Evolutionary conservation across 2,888 invertebrate genomes (phyloP), one percentile per base, ranked within the genome.

Genomic region (Polydesmus complanatus): DNA sequence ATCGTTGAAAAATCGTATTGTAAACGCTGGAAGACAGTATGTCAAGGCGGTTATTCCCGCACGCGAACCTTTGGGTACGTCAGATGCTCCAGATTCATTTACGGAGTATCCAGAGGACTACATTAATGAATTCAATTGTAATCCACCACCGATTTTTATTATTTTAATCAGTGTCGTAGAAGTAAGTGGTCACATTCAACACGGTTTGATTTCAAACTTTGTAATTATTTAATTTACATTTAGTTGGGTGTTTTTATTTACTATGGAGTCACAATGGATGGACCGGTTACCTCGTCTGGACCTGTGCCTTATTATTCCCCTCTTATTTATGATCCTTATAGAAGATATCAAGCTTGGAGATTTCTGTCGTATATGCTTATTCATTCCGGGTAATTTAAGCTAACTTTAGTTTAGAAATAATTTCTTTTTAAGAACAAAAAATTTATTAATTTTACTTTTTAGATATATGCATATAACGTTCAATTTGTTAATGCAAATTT

Each of bases 301-400:
- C 83, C 84, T 27, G 90, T 93, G 0, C 88, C 92, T 0, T 82
- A 87, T 47, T 85, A 89, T 8, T 83, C 83, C 58, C 74, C 85
- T 2, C 84, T 94, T 66, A 90, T 96, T 65, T 95, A 93, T 75
- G 84, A 90, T 76, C 96, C 96, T 0, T 79, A 83, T 63, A 82
- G 83, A 69, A 80, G 95, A 64, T 79, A 84, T 60, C 88, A 98
- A 76, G 85, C 84, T 0, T 98, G 97, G 97, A 79, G 97, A 69
- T 97, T 85, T 73, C 69, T 94, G 55, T 87, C 90, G 0, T 98
- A 98, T 72, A 95, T 95, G 92, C 85, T 96, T 72, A 90, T 96
- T 25, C 96, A 96, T 74, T 86, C 91, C 64, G 93, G 93, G 86
- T 88, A 73, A 78, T 82, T 52, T 19, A 14, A 23, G 26, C 3